Conservation (phyloP, 2,888 invertebrate genomes). For the Lepetodrilus schrolli region DNA sequence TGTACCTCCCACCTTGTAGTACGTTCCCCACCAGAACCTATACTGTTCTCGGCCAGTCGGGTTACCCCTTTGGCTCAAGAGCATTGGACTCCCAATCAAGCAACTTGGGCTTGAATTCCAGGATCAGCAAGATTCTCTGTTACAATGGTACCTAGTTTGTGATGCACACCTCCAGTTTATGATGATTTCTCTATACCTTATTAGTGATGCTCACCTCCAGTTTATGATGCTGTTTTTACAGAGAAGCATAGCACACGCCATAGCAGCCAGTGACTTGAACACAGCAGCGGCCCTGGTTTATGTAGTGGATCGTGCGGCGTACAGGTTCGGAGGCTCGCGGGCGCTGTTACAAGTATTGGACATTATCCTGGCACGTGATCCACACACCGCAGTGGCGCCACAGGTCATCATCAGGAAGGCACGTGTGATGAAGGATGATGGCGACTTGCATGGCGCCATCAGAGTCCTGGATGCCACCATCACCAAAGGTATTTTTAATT, state of each 20-base stretch:
- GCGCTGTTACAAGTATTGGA: constrained; percentile 35
- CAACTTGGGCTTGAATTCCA: too few relatives aligned
- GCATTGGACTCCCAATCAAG: too few relatives aligned
- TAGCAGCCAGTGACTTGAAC: constrained; percentile 24
- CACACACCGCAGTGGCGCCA: constrained; percentile 38
- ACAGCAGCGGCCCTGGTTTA: constrained; percentile 39
- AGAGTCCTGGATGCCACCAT: constrained; percentile 36
- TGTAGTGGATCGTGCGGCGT: constrained; percentile 44
- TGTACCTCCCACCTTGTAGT: too few relatives aligned
- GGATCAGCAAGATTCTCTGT: too few relatives aligned
- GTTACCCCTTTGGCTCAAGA: too few relatives aligned
- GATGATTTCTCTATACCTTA: too few relatives aligned
- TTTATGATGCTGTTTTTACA: constrained; percentile 35
- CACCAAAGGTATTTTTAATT: constrained; percentile 18
- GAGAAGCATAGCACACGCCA: constrained; percentile 38
- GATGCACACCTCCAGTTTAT: too few relatives aligned
- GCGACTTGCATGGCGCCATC: constrained; percentile 42
- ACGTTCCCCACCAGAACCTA: too few relatives aligned
- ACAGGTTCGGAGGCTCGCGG: constrained; percentile 41
- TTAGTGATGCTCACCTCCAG: too few relatives aligned
- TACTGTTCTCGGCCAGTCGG: too few relatives aligned
- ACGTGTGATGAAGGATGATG: constrained; percentile 42
- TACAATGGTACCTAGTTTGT: too few relatives aligned
- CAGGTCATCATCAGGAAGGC: constrained; percentile 44
- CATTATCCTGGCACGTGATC: constrained; percentile 27